Evolutionary conservation across 2,888 invertebrate species (phyloP).

Genomic region (Cephus pygmeus): DNA sequence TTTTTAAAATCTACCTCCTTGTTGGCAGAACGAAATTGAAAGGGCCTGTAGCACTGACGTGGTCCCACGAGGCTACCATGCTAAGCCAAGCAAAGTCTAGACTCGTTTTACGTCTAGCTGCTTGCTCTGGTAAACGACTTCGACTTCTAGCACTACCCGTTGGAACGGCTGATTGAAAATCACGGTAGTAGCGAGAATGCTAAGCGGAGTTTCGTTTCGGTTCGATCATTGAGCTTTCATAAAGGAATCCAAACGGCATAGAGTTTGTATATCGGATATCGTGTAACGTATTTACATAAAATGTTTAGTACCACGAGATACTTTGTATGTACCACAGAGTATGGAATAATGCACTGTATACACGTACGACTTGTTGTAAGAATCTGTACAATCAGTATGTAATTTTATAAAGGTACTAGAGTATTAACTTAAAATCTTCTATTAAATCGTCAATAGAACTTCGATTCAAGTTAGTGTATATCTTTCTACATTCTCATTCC

Average conservation of each 20-base stretch:
- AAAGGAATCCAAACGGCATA: neutral
- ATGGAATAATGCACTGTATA: neutral
- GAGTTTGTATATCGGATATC: neutral
- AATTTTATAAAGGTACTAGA: neutral
- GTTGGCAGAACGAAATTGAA: neutral
- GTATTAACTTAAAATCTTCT: neutral
- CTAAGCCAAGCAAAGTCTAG: neutral
- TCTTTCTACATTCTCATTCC: neutral
- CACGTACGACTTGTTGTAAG: neutral
- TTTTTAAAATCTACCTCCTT: neutral
- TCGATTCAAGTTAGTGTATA: neutral
- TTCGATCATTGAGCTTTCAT: neutral
- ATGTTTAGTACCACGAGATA: neutral
- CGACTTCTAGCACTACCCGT: neutral
- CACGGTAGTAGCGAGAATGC: neutral
- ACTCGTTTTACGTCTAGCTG: neutral
- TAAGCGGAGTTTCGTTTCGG: neutral
- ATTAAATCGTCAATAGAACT: neutral
- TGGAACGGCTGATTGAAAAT: constrained; percentile 13
- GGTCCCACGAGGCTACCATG: neutral
- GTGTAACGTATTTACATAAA: neutral
- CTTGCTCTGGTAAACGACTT: neutral
- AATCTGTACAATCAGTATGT: neutral
- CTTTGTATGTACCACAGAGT: neutral
- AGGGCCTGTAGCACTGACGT: neutral